Base-by-base conservation (phyloP, 2,113 vertebrate genomes). In the Osmerus eperlanus region DNA sequence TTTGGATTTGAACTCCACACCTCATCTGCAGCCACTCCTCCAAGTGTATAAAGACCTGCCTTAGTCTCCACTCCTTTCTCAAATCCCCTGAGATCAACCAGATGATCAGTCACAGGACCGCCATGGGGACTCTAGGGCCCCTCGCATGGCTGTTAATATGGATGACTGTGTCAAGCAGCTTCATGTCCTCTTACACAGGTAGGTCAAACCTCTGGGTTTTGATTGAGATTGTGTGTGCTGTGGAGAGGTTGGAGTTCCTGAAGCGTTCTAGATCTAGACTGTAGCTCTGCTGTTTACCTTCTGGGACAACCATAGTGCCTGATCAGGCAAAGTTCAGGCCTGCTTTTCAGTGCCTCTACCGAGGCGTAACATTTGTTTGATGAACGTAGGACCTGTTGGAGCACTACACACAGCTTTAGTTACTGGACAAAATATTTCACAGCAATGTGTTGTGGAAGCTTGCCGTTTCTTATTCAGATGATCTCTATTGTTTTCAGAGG, bases 1-100 rank as follows among this genome's bases (percentile, higher is more conserved):
- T 47, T 47, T 47, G 41, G 41, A 47, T 47, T 47, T 47, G 41
- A 47, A 47, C 41, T 47, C 41, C 55, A 18, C 55, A 16, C 55
- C 15, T 56, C 4, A 12, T 9, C 41, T 65, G 16, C n/a, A 63
- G 68, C 59, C 76, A 73, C 76, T 72, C 76, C 80, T 70, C 80
- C 60, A 76, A 32, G 63, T 78, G 41, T 79, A 85, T 85, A 85
- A 81, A 83, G 47, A 68, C 2, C 52, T 28, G n/a, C 3, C 11
- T 18, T 58, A 58, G 32, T 56, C 72, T 69, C 58, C 55, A 58
- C 32, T 41, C 55, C 72, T 9, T 69, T 21, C 60, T 64, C 70
- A 83, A 47, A 83, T 47, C 66, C 72, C 29, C n/a, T 59, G 28
- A 58, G 58, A 58, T 12, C 18, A 3, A 54, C 65, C 47, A 28